These are phyloP conservation scores for Scophthalmus maximus DNA, from an alignment of 2,113 vertebrate genomes.

Conservation along the genomic window DNA sequence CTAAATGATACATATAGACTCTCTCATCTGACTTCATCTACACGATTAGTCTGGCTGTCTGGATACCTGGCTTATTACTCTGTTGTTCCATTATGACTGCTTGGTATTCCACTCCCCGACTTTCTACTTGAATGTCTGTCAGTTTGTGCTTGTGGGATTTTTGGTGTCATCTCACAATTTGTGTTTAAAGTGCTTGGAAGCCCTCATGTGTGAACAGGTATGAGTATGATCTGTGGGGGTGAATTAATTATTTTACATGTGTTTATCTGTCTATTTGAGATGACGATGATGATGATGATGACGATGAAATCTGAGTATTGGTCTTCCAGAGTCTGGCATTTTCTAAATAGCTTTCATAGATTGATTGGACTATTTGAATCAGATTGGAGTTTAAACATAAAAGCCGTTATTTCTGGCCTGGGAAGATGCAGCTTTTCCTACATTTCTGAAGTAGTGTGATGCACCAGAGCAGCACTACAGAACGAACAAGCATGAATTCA, in stretches of 20 bases:
- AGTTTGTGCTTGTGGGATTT: constrained; percentile 8
- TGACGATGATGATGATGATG: background rate
- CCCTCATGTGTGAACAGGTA: constrained; percentile 6
- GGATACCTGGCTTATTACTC: constrained; percentile 3
- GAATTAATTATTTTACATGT: constrained; percentile 27
- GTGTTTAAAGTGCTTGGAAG: constrained; percentile 21
- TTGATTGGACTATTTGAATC: constrained; percentile 2
- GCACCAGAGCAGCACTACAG: constrained; percentile 4
- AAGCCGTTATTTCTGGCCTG: background rate
- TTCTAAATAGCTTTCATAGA: constrained; percentile 21
- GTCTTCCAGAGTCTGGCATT: background rate
- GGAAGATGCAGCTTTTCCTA: constrained; percentile 3
- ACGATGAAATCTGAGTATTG: background rate
- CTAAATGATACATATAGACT: constrained; percentile 61
- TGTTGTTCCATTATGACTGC: constrained; percentile 23
- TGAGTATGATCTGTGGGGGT: background rate
- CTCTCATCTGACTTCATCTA: constrained; percentile 64
- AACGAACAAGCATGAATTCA: background rate
- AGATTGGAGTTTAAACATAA: background rate
- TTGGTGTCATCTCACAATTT: constrained; percentile 17
- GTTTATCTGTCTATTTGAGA: constrained; percentile 17
- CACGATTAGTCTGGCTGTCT: constrained; percentile 43
- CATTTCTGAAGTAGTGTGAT: constrained; percentile 1
- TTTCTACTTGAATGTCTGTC: constrained; percentile 28
- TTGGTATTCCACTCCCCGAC: constrained; percentile 36